Percentiles rank a stretch among this genome's conserved stretches.
Evolutionary conservation across 2,797 vertebrate genomes (phyloP).

Genomic region (Xerus rutilus): DNA sequence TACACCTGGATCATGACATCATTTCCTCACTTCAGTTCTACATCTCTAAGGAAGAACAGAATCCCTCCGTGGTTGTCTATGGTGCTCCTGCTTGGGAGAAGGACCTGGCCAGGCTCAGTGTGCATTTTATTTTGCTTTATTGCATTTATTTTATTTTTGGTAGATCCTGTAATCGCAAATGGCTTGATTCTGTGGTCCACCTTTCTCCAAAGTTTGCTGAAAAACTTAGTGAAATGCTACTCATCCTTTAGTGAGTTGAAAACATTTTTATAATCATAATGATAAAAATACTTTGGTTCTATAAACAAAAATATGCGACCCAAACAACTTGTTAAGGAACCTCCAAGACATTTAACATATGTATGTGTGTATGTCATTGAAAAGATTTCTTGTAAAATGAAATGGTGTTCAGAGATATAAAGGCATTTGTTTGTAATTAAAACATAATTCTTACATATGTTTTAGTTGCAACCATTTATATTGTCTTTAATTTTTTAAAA

Average conservation of each 20-base stretch:
- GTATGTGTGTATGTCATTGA: not conserved
- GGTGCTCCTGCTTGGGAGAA: not conserved
- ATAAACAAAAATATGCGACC: not conserved
- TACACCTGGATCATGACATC: rapidly evolving
- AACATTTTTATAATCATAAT: not conserved
- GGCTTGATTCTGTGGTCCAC: not conserved
- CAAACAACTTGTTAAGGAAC: not conserved
- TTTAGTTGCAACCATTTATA: not conserved
- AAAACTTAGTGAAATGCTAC: not conserved
- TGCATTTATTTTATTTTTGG: not conserved
- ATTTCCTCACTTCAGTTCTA: too few relatives aligned
- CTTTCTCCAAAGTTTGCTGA: not conserved
- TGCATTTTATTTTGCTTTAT: too few relatives aligned
- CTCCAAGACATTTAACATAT: not conserved
- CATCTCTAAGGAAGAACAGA: too few relatives aligned
- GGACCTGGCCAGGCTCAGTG: not conserved
- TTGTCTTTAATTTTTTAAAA: not conserved
- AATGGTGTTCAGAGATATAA: not conserved
- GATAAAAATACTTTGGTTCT: not conserved
- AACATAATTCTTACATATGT: not conserved
- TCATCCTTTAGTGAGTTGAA: not conserved
- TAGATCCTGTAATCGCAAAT: not conserved
- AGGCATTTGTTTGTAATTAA: not conserved
- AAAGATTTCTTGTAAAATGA: not conserved
- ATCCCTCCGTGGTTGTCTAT: too few relatives aligned